Percentiles rank a stretch among this genome's conserved stretches.
Conservation (phyloP, 1,140 invertebrate species). For the Zaprionus inermis region DNA sequence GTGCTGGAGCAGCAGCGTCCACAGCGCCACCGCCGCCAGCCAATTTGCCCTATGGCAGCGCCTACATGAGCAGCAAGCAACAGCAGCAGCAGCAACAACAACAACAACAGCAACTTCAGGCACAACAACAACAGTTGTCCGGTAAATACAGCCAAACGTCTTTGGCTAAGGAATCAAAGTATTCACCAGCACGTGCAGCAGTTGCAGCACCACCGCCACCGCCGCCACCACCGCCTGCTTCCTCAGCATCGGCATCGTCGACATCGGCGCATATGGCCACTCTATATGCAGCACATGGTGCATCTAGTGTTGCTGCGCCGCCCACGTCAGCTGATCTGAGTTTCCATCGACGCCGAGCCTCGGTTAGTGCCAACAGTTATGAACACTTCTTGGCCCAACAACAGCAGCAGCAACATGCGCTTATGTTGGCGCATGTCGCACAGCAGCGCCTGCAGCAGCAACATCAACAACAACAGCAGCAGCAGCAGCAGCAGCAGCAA, state of each 20-base stretch:
- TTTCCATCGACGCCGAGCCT: conserved; percentile 68
- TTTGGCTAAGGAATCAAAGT: conserved; percentile 56
- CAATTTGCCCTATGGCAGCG: conserved; percentile 64
- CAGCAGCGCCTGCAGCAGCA: conserved; percentile 57
- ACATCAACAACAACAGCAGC: conserved; percentile 49
- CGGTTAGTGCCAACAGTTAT: conserved; percentile 70
- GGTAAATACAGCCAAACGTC: conserved; percentile 50
- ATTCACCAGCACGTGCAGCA: conserved; percentile 42
- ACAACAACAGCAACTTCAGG: conserved; percentile 29
- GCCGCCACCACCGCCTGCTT: conserved; percentile 54
- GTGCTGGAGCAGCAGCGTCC: conserved; percentile 79
- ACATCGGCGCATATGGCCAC: conserved; percentile 64
- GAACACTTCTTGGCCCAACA: conserved; percentile 77
- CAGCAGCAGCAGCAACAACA: conserved; percentile 37
- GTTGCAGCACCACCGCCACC: conserved; percentile 61
- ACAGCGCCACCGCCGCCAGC: conserved; percentile 73
- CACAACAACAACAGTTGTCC: conserved; percentile 14
- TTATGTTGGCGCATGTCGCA: conserved; percentile 70
- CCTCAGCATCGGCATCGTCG: conserved; percentile 50
- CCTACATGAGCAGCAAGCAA: conserved; percentile 41
- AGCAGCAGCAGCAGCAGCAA: conserved; percentile 42
- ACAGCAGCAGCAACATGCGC: conserved; percentile 73
- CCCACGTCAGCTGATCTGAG: conserved; percentile 49
- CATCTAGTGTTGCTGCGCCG: conserved; percentile 20
- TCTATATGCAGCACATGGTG: conserved; percentile 46